phyloP scores from a whole-genome alignment of 2,113 vertebrate species.

The Diglossa brunneiventris region DNA sequence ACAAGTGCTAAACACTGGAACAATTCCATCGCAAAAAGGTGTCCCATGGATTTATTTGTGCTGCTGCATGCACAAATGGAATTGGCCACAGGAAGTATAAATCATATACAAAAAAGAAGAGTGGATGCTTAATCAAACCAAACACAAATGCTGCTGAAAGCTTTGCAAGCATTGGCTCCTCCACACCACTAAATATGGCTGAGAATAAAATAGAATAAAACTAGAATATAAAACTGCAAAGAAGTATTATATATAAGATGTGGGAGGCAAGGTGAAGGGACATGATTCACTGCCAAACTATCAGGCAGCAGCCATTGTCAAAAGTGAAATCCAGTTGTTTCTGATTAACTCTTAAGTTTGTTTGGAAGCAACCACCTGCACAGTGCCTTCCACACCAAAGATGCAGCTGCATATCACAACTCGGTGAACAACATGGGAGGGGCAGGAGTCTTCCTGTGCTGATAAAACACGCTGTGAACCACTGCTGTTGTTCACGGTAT shows the following conservation, averaged over 20 bases:
- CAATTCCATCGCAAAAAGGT: background rate
- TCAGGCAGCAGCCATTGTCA: background rate
- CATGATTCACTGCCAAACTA: background rate
- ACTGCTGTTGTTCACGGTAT: fast-evolving
- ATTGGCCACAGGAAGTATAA: background rate
- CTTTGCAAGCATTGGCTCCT: background rate
- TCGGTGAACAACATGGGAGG: background rate
- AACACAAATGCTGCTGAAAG: background rate
- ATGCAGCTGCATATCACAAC: background rate
- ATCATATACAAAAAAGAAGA: background rate
- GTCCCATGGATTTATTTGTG: background rate
- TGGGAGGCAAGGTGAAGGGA: background rate
- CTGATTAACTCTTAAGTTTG: background rate
- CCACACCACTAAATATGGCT: background rate
- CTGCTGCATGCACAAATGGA: background rate
- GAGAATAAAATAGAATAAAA: background rate
- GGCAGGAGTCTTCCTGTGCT: background rate
- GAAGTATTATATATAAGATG: background rate
- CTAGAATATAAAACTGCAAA: background rate
- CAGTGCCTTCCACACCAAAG: background rate
- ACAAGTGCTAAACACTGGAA: background rate
- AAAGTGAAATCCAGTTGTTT: background rate
- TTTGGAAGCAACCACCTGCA: background rate
- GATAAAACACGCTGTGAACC: background rate
- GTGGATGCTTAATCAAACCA: background rate